Evolutionary conservation across 2,797 vertebrate genomes (phyloP).

Genomic region (Sardinella longiceps): DNA sequence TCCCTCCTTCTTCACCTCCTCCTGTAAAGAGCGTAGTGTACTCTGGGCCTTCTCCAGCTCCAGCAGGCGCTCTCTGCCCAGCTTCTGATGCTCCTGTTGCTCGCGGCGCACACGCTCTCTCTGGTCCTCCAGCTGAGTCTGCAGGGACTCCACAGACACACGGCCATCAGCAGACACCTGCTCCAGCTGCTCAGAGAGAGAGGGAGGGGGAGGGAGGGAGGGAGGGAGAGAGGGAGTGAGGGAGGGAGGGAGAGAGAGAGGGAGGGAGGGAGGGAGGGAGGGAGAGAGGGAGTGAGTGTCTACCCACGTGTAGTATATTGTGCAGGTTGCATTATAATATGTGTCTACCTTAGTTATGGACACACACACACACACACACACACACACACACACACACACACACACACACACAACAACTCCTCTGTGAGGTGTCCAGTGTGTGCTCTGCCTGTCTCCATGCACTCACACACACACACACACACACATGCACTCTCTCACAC

Average conservation of each 20-base stretch:
- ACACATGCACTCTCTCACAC: not conserved
- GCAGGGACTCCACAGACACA: conserved; percentile 74
- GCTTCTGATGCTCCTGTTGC: conserved; percentile 84
- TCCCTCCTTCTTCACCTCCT: conserved; percentile 78
- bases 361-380: not conserved
- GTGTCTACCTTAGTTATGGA: too few species aligned
- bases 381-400: not conserved
- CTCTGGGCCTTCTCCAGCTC: conserved; percentile 81
- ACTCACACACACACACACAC: not conserved
- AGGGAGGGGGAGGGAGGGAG: conserved; percentile 58
- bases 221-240: conserved; percentile 57
- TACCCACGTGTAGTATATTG: too few species aligned
- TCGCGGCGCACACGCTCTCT: conserved; percentile 87
- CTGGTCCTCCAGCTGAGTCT: conserved; percentile 87
- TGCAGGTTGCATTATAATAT: too few species aligned
- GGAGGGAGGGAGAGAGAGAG: conserved; percentile 42
- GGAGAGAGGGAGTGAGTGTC: not conserved
- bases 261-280: not conserved
- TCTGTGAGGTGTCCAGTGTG: too few species aligned
- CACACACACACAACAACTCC: not conserved
- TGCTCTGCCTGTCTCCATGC: too few species aligned
- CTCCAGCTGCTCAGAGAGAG: conserved; percentile 66
- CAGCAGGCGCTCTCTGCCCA: conserved; percentile 78
- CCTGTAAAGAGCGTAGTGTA: conserved; percentile 80
- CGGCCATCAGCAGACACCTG: conserved; percentile 71